Conservation (phyloP, 2,113 vertebrate genomes). For the Callospermophilus lateralis region DNA sequence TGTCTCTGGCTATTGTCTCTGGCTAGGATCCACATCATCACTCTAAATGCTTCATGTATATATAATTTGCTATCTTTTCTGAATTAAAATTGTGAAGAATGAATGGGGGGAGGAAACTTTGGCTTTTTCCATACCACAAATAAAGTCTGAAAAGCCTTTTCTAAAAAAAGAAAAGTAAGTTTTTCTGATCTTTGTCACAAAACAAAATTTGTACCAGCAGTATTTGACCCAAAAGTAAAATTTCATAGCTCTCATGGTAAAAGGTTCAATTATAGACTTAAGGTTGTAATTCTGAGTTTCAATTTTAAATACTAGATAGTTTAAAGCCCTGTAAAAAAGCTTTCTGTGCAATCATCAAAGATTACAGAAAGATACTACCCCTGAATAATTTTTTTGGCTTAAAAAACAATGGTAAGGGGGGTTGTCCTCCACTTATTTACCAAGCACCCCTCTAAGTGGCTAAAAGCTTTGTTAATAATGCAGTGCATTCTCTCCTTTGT, state of each 20-base stretch:
- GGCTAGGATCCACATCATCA: not conserved
- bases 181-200: conserved; percentile 15
- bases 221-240: conserved; percentile 54
- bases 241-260: not conserved
- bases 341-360: conserved; percentile 31
- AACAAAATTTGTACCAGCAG: conserved; percentile 8
- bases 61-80: not conserved
- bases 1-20: not conserved
- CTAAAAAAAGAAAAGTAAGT: not conserved
- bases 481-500: conserved; percentile 74
- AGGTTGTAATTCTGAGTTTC: not conserved
- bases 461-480: conserved; percentile 78
- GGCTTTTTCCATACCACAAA: not conserved
- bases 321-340: conserved; percentile 46
- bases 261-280: conserved; percentile 14
- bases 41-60: not conserved
- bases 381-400: not conserved
- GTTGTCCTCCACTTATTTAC: conserved; percentile 51
- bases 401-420: not conserved
- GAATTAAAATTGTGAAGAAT: conserved; percentile 23
- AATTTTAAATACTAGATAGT: conserved; percentile 7
- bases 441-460: conserved; percentile 44
- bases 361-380: not conserved
- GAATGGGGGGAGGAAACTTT: not conserved
- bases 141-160: conserved; percentile 31